Evolutionary conservation across 2,888 invertebrate species (phyloP).

Genomic region (Gerosis bhagava): DNA sequence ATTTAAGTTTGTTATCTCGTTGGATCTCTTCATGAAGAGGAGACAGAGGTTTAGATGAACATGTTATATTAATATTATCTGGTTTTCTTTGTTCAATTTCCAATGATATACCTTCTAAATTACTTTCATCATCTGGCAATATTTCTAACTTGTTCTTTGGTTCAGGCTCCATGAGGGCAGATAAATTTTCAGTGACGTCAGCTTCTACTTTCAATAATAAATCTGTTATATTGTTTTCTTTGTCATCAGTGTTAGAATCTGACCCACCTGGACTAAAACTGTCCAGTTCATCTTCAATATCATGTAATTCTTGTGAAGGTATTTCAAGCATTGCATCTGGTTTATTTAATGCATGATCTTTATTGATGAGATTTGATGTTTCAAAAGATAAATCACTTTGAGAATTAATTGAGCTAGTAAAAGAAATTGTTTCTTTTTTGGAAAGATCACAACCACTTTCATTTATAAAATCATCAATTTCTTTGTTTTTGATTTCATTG

Average conservation of each 20-base stretch:
- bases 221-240: slow-evolving; percentile 8
- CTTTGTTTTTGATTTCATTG: background rate
- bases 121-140: slow-evolving; percentile 27
- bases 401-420: too few relatives aligned
- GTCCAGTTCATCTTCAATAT: background rate
- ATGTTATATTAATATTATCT: background rate
- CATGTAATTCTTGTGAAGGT: slow-evolving; percentile 36
- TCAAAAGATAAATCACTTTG: too few relatives aligned
- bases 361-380: background rate
- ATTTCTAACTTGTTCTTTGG: slow-evolving; percentile 25
- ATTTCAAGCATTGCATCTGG: slow-evolving; percentile 69
- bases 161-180: slow-evolving; percentile 7
- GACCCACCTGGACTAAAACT: background rate
- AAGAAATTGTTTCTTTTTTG: too few relatives aligned
- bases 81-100: too few relatives aligned
- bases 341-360: slow-evolving; percentile 49
- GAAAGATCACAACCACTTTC: too few relatives aligned
- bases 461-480: too few relatives aligned
- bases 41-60: too few relatives aligned
- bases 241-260: slow-evolving; percentile 6
- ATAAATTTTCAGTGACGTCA: slow-evolving; percentile 1
- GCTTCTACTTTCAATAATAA: slow-evolving; percentile 4
- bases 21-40: too few relatives aligned
- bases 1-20: too few relatives aligned
- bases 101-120: slow-evolving; percentile 22